Percentiles rank a stretch among this genome's conserved stretches.
Conservation (phyloP, 1,140 invertebrate genomes). For the Pseudomyrmex concolor region DNA sequence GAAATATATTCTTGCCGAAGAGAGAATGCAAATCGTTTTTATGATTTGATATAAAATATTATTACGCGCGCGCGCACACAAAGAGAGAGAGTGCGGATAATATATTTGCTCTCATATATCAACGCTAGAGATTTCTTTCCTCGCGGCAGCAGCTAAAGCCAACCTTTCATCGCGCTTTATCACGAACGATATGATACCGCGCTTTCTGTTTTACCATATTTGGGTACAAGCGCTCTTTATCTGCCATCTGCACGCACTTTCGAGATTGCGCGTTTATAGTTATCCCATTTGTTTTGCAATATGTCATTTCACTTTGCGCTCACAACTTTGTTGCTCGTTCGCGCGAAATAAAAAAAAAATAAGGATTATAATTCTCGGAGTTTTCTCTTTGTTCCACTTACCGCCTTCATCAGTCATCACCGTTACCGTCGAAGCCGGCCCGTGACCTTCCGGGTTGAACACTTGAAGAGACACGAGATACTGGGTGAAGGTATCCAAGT, state of each 20-base stretch:
- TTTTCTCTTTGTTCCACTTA: conserved; percentile 83
- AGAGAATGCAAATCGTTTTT: neutral
- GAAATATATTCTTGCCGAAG: neutral
- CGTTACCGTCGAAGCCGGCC: conserved; percentile 89
- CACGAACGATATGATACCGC: neutral
- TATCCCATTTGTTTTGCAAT: too few relatives aligned
- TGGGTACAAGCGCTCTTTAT: conserved; percentile 12
- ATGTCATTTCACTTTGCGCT: neutral
- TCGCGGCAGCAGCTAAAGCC: conserved; percentile 41
- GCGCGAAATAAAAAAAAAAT: neutral
- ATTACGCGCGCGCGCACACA: too few relatives aligned
- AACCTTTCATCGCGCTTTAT: neutral
- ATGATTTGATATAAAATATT: neutral
- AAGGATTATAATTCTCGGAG: neutral
- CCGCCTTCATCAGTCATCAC: conserved; percentile 93
- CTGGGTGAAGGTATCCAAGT: conserved; percentile 90
- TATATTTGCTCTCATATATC: neutral
- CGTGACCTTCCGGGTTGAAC: conserved; percentile 91
- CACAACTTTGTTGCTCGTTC: neutral
- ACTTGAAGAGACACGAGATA: conserved; percentile 91
- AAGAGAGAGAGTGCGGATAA: neutral
- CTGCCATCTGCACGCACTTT: neutral
- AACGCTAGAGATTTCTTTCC: conserved; percentile 22
- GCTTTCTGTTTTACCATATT: conserved; percentile 48
- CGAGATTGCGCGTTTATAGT: neutral